Conservation (phyloP, 2,797 vertebrate genomes). For the Clamator glandarius region DNA sequence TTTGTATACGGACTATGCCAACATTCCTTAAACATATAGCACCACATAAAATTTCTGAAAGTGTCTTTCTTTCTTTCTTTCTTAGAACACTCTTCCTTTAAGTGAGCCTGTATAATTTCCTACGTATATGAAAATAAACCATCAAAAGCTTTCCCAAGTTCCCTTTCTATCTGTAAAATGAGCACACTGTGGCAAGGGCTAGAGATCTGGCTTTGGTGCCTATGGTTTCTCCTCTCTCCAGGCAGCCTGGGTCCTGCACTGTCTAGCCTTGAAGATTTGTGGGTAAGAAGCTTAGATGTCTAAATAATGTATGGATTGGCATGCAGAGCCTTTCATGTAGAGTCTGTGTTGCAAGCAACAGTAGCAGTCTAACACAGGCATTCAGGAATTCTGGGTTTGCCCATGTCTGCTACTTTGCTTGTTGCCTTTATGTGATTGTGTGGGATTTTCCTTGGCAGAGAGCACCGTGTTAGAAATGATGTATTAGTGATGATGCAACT, state of each 20-base stretch:
- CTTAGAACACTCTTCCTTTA: not conserved
- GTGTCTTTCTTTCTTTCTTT: not conserved
- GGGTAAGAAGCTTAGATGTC: not conserved
- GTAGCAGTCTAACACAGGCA: constrained; percentile 58
- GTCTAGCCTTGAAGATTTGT: not conserved
- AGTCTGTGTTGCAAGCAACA: constrained; percentile 66
- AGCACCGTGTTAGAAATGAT: constrained; percentile 21
- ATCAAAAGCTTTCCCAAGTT: not conserved
- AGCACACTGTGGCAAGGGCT: not conserved
- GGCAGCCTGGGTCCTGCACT: not conserved
- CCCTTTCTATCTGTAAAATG: not conserved
- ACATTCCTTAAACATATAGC: not conserved
- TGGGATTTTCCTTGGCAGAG: constrained; percentile 51
- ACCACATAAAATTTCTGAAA: not conserved
- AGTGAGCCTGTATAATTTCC: not conserved
- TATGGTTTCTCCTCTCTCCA: not conserved
- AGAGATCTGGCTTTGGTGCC: not conserved
- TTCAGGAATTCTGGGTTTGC: constrained; percentile 57
- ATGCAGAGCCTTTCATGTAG: constrained; percentile 33
- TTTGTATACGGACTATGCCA: not conserved
- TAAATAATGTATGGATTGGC: constrained; percentile 48
- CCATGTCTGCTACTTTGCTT: constrained; percentile 67
- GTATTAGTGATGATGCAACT: constrained; percentile 36
- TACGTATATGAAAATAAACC: not conserved
- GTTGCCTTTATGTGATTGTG: constrained; percentile 63